Evolutionary conservation across 2,888 invertebrate genomes (phyloP).

Genomic region (Norana najaformis): DNA sequence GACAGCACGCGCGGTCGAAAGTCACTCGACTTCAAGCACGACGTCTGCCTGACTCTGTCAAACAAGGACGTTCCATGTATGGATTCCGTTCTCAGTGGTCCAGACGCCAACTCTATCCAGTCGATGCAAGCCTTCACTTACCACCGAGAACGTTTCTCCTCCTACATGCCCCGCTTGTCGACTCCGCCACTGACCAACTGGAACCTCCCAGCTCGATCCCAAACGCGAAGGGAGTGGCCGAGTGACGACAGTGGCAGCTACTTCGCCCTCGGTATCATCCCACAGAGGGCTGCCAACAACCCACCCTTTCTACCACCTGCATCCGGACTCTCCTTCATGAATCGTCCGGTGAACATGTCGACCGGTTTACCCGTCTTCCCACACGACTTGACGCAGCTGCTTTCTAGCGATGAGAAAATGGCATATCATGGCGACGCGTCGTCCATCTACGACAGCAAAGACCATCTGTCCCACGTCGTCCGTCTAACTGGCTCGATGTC

Average conservation of each 20-base stretch:
- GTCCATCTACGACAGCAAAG: not conserved
- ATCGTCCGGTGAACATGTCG: slow-evolving; percentile 27
- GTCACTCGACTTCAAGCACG: slow-evolving; percentile 42
- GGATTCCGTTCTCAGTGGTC: not conserved
- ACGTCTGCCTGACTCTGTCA: not conserved
- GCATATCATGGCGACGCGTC: not conserved
- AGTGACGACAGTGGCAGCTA: slow-evolving; percentile 32
- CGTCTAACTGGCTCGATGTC: not conserved
- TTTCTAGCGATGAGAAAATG: not conserved
- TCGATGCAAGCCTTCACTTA: not conserved
- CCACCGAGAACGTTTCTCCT: not conserved
- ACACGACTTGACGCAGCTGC: not conserved
- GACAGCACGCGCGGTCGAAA: slow-evolving; percentile 46
- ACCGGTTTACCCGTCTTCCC: not conserved
- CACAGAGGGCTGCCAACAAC: slow-evolving; percentile 18
- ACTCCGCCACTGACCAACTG: not conserved
- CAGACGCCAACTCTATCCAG: not conserved
- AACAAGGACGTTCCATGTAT: slow-evolving; percentile 37
- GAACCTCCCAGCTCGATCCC: not conserved
- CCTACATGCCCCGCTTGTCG: not conserved
- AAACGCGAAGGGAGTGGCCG: slow-evolving; percentile 9
- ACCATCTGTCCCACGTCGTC: not conserved
- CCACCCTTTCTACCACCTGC: not conserved
- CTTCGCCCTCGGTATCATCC: slow-evolving; percentile 33
- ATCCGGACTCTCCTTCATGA: slow-evolving; percentile 26